Base-by-base conservation (phyloP, 1,140 invertebrate species). In the Dufourea novaeangliae region DNA sequence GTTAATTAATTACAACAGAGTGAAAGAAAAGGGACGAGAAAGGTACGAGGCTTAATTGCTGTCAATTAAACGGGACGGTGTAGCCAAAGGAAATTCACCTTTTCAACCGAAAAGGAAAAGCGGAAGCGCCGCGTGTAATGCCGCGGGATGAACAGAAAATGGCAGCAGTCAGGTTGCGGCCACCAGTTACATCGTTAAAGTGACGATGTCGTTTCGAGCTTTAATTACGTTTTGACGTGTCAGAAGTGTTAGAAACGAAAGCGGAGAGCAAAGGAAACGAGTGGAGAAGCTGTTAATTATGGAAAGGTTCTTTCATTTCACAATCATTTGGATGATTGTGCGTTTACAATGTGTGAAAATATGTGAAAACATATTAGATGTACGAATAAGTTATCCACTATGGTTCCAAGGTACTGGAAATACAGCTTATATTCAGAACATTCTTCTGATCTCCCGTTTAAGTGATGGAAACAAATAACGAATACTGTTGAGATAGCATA, bases 11-110 rank as follows among this genome's bases (percentile, higher is more conserved):
- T 17, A 59, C 29, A n/a, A 22, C 63, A 32, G 39, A 32, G 59
- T 70, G 66, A 72, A 81, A 77, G 70, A 32, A 75, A 34, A 57
- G 66, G 27, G 37, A 3, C 22, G 46, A 41, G 62, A 20, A 56
- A 52, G 70, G 29, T 29, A 56, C 27, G 20, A 22, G 7, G 14
- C 32, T 57, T 68, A 44, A 67, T 75, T 57, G 44, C 52, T 68
- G 63, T 56, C 50, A 57, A 68, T 68, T 68, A 68, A 57, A 67
- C 37, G 64, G 22, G 29, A n/a, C 20, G n/a, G n/a, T 17, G 20
- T 17, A 37, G 32, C 41, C 20, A 11, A 39, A 54, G 17, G 59
- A 73, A 73, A 73, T 73, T 29, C 59, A 29, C 25, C 44, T 73
- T 57, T 64, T 63, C 70, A 39, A 29, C 17, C 17, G 41, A 32